phyloP scores from a whole-genome alignment of 92 coral and sea anemone species.

The Epizoanthus rinbou region DNA sequence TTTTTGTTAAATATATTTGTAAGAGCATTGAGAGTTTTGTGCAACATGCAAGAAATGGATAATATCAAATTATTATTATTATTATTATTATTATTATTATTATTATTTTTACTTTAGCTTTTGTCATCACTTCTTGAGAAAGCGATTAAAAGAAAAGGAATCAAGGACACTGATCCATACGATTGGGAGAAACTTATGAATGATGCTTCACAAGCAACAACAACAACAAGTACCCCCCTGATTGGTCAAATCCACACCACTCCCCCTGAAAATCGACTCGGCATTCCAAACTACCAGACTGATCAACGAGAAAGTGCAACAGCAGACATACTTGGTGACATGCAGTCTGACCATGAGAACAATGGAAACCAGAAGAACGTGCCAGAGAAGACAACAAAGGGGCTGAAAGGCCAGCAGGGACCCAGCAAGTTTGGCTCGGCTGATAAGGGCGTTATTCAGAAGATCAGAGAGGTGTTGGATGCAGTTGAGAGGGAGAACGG shows the following conservation, averaged over 20 bases:
- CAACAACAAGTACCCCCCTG: conserved; percentile 85
- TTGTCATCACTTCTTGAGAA: conserved; percentile 78
- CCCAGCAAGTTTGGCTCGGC: conserved; percentile 61
- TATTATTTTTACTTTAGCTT: conserved; percentile 45
- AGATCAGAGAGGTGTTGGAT: conserved; percentile 74
- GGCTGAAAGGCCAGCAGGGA: conserved; percentile 35
- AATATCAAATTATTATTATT: background rate
- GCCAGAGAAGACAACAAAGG: conserved; percentile 44
- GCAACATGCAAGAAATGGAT: background rate
- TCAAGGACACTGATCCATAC: conserved; percentile 79
- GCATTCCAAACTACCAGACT: conserved; percentile 62
- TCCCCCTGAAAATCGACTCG: conserved; percentile 77
- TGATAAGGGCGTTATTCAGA: conserved; percentile 84
- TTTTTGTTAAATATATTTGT: background rate
- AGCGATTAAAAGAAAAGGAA: conserved; percentile 77
- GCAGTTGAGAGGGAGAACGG: conserved; percentile 78
- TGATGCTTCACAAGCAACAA: conserved; percentile 80
- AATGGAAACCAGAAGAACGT: conserved; percentile 52
- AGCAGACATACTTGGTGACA: conserved; percentile 72
- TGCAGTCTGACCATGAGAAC: conserved; percentile 78
- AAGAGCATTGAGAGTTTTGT: background rate
- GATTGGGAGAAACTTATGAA: conserved; percentile 89
- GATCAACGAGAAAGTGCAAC: conserved; percentile 66
- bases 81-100: no score
- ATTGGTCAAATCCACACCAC: conserved; percentile 81